Evolutionary conservation across 2,888 invertebrate species (phyloP), one percentile per base, ranked within the genome.

Genomic region (Hydriomena furcata): DNA sequence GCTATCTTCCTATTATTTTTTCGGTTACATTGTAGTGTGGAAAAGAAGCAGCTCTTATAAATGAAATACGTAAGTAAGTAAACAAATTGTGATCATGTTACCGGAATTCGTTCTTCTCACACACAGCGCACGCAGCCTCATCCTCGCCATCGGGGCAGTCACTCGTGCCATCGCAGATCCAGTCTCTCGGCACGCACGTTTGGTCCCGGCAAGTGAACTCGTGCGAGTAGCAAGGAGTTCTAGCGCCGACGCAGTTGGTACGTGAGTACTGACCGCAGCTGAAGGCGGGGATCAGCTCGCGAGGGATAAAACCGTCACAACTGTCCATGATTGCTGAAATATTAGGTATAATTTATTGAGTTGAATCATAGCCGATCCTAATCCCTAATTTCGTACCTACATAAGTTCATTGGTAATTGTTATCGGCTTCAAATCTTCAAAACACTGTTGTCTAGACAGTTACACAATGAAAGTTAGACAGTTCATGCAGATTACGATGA

Each of bases 101-200:
- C 91, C 79, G 78, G 63, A 72, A 89, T 57, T 91, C 90, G 31
- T 77, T 66, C 2, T 65, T 58, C 3, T 73, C 76, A 56, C 91
- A 91, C 5, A 61, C 57, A 0, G 66, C 57, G 62, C 94, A 94
- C 30, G 88, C 78, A 1, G 77, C 71, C 66, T 94, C 94, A 60
- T 94, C 94, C 20, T 93, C 93, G 0, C 92, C 93, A 52, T 87
- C 91, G 2, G 89, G 78, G 56, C 94, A 94, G 67, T 94, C 94
- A 0, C 77, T 76, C 7, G 91, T 91, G 1, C 92, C 91, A 60
- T 94, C 94, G 65, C 94, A 94, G 35, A 92, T 79, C 93, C 93
- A 93, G 52, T 92, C 92, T 6, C 87, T 69, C 0, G 93, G 93
- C 34, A 94, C 89, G 66, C 94, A 94, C 5, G 91, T 84, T 0